These are phyloP conservation scores for Dicerorhinus sumatrensis DNA, from an alignment of 2,113 vertebrate genomes.

Conservation along the genomic window DNA sequence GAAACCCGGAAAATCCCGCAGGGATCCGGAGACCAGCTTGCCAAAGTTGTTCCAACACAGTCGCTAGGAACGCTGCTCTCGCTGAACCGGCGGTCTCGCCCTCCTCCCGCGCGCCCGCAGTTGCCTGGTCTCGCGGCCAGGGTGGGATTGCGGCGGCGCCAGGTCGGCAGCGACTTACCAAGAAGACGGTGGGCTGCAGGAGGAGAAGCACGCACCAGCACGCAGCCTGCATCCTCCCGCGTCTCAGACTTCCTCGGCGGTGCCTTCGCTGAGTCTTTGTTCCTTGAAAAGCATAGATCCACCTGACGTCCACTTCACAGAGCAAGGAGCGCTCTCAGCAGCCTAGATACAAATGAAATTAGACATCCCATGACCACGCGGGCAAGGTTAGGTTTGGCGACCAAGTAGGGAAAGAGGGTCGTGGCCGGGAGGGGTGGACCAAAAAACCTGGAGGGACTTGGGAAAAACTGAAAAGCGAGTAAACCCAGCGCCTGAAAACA, in stretches of 20 bases:
- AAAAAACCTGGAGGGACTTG: constrained; percentile 41
- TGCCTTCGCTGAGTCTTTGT: constrained; percentile 91
- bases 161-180: constrained; percentile 91
- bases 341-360: constrained; percentile 91
- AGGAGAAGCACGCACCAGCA: constrained; percentile 96
- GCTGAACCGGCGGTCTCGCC: neutral
- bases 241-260: constrained; percentile 94
- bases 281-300: constrained; percentile 96
- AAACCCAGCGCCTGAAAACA: constrained; percentile 88
- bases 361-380: constrained; percentile 93
- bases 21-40: constrained; percentile 46
- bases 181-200: constrained; percentile 93
- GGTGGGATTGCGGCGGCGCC: neutral
- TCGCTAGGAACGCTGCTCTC: neutral
- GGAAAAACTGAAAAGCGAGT: constrained; percentile 83
- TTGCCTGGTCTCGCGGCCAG: neutral
- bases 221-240: constrained; percentile 95
- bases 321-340: constrained; percentile 90
- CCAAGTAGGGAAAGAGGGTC: constrained; percentile 71
- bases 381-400: constrained; percentile 88
- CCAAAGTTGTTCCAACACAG: constrained; percentile 57
- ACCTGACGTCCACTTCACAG: constrained; percentile 93
- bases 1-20: constrained; percentile 1
- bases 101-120: neutral
- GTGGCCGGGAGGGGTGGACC: constrained; percentile 61